A percentile compares a stretch with the other conserved stretches of the same genome.
phyloP scores from a whole-genome alignment of 2,888 invertebrate genomes.

The Sesia apiformis region DNA sequence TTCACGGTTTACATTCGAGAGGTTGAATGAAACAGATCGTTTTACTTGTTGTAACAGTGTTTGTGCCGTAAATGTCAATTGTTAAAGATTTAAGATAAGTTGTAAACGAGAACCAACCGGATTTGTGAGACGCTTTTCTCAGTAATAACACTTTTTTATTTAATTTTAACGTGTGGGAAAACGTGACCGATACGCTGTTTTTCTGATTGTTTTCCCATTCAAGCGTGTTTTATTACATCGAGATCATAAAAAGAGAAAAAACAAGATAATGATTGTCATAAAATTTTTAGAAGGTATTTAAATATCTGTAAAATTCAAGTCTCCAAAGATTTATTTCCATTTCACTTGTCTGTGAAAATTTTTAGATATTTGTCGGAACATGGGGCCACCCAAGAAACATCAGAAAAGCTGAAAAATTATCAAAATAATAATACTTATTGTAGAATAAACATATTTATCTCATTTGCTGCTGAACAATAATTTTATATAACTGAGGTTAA shows the following conservation, averaged over 20 bases:
- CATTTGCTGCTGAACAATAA: too few species aligned
- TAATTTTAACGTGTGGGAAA: neutral
- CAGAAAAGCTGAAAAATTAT: too few species aligned
- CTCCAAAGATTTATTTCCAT: too few species aligned
- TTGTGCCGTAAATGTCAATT: neutral
- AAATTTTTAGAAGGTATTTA: too few species aligned
- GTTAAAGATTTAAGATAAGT: neutral
- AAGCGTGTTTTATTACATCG: neutral
- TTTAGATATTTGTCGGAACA: too few species aligned
- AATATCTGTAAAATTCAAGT: too few species aligned
- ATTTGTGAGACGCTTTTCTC: neutral
- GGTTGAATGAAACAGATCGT: slow-evolving; percentile 38
- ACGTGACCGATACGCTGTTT: slow-evolving; percentile 1
- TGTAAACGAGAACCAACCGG: neutral
- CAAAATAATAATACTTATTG: too few species aligned
- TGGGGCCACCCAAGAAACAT: too few species aligned
- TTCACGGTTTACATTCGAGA: slow-evolving; percentile 18
- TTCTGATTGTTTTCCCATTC: neutral
- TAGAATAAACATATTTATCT: too few species aligned
- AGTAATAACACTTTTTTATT: slow-evolving; percentile 5
- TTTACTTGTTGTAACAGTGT: slow-evolving; percentile 1
- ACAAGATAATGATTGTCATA: too few species aligned
- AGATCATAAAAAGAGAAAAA: neutral
- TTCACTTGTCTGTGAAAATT: too few species aligned
- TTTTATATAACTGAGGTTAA: too few species aligned